phyloP scores from a whole-genome alignment of 2,888 invertebrate species.

The Sipha maydis region DNA sequence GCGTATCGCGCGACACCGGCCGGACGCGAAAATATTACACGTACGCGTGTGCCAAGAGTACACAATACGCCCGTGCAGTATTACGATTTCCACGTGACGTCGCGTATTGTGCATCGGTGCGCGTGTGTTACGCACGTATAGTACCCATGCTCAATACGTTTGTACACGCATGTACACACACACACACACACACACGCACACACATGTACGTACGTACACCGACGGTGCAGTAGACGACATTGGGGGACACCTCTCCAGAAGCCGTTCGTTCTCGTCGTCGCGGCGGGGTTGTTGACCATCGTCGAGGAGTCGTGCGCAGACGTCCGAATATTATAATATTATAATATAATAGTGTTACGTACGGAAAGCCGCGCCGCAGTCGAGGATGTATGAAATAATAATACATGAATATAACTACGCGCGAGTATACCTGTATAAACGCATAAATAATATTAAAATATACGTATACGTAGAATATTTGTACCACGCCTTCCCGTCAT shows the following conservation, averaged over 20 bases:
- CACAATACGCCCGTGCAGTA: background rate
- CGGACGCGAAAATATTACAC: background rate
- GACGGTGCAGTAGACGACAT: slow-evolving; percentile 2
- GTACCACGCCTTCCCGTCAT: slow-evolving; percentile 20
- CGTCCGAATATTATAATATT: slow-evolving; percentile 23
- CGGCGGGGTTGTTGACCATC: slow-evolving; percentile 53
- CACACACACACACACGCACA: background rate
- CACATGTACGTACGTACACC: background rate
- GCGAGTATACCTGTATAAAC: background rate
- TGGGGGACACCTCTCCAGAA: slow-evolving; percentile 11
- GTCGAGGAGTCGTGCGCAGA: slow-evolving; percentile 32
- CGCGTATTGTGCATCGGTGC: background rate
- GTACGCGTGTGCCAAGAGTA: slow-evolving; percentile 1
- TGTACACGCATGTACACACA: background rate
- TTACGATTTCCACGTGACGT: slow-evolving; percentile 44
- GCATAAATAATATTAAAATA: background rate
- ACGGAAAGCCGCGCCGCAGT: background rate
- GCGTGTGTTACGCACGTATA: background rate
- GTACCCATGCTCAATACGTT: background rate
- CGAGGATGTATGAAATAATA: slow-evolving; percentile 8
- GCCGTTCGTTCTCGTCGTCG: background rate
- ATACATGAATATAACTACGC: slow-evolving; percentile 11
- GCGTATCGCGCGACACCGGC: background rate
- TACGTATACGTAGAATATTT: slow-evolving; percentile 12
- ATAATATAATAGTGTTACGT: background rate